Conservation (phyloP, 2,797 vertebrate genomes). For the Sebastes alutus region DNA sequence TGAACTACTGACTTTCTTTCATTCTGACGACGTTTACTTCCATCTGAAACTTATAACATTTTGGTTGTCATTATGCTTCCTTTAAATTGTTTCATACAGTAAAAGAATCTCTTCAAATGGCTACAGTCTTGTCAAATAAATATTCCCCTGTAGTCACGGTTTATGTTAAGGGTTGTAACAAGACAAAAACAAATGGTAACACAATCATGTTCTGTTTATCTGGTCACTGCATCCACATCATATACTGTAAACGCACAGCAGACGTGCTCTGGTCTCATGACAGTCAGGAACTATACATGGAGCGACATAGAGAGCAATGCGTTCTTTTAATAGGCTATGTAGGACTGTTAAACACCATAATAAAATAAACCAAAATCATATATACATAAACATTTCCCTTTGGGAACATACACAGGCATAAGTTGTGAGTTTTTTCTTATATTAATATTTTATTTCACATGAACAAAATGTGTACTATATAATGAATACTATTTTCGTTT, state of each 20-base stretch:
- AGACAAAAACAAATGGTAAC: conserved; percentile 21
- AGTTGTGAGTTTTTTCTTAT: not conserved
- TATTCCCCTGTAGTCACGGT: not conserved
- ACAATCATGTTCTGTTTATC: conserved; percentile 3
- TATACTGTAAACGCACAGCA: not conserved
- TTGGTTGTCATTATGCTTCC: not conserved
- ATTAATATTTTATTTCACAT: conserved; percentile 44
- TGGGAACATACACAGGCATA: not conserved
- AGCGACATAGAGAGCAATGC: not conserved
- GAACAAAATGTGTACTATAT: conserved; percentile 28
- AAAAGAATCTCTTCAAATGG: not conserved
- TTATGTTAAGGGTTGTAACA: not conserved
- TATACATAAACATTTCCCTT: not conserved
- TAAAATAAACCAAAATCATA: not conserved
- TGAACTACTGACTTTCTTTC: not conserved
- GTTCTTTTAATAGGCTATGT: no score
- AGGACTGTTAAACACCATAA: not conserved
- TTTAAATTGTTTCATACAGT: not conserved
- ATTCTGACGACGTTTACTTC: not conserved
- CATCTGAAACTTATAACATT: not conserved
- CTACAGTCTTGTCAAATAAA: not conserved
- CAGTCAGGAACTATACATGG: not conserved
- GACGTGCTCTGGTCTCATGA: not conserved
- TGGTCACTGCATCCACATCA: not conserved
- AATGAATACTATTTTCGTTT: not conserved